Evolutionary conservation across 2,797 vertebrate genomes (phyloP).

Genomic region (Arrhamphus sclerolepis): DNA sequence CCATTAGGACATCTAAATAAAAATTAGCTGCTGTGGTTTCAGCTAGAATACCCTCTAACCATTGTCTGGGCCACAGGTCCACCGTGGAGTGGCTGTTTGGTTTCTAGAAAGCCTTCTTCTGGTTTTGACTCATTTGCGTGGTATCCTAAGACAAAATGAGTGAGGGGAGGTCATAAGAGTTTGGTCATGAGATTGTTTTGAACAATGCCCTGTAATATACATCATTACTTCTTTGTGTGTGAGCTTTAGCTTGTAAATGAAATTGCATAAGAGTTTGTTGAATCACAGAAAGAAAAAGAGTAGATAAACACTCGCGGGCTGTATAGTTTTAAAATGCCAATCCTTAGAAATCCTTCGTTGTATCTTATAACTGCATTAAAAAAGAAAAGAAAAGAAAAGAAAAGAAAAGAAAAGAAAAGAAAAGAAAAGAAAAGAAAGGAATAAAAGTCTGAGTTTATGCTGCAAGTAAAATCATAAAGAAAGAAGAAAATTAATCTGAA

Average conservation of each 20-base stretch:
- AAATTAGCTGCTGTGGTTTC: slow-evolving; percentile 55
- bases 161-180: not conserved
- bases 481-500: too few species aligned
- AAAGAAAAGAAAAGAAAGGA: too few species aligned
- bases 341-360: slow-evolving; percentile 3
- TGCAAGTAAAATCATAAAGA: too few species aligned
- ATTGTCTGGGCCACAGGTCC: slow-evolving; percentile 50
- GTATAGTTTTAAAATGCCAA: not conserved
- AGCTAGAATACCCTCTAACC: slow-evolving; percentile 48
- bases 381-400: too few species aligned
- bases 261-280: slow-evolving; percentile 1
- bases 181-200: slow-evolving; percentile 17
- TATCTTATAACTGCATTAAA: not conserved
- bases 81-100: slow-evolving; percentile 32
- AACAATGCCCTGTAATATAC: slow-evolving; percentile 9
- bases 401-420: too few species aligned
- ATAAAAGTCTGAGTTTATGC: too few species aligned
- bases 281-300: not conserved
- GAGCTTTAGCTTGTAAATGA: not conserved
- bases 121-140: slow-evolving; percentile 41
- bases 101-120: slow-evolving; percentile 40
- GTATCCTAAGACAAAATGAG: slow-evolving; percentile 11
- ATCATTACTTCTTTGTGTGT: slow-evolving; percentile 3
- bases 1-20: slow-evolving; percentile 42
- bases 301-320: not conserved